Conservation (phyloP, 1,140 invertebrate species). For the Archegozetes longisetosus region DNA sequence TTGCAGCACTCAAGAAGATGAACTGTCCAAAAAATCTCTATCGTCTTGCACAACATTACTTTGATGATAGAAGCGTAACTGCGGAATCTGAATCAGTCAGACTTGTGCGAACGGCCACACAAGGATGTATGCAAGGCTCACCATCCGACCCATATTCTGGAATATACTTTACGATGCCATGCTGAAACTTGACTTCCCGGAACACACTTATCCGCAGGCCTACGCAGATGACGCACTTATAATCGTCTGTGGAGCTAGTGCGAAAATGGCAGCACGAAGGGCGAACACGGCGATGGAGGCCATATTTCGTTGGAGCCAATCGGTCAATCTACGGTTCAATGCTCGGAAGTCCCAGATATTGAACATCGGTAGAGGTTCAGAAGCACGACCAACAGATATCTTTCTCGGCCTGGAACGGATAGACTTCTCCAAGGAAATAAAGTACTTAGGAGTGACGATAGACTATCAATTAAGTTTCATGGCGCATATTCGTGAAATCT, state of each 20-base stretch:
- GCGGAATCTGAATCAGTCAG: not conserved
- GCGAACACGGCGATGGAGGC: not conserved
- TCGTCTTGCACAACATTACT: not conserved
- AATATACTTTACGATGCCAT: conserved; percentile 9
- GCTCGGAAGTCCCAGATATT: not conserved
- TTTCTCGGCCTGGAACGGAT: no score
- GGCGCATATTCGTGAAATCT: no score
- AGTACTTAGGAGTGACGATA: no score
- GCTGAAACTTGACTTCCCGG: conserved; percentile 1
- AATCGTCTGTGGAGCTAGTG: not conserved
- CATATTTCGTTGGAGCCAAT: not conserved
- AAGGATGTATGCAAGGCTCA: conserved; percentile 6
- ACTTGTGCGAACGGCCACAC: not conserved
- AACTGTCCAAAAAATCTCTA: not conserved
- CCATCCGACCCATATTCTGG: conserved; percentile 1
- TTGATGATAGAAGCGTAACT: not conserved
- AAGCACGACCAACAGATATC: no score
- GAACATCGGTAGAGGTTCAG: not conserved
- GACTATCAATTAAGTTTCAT: no score
- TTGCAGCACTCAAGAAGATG: not conserved
- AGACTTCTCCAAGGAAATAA: no score
- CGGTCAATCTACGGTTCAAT: not conserved
- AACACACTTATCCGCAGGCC: not conserved
- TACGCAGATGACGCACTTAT: not conserved
- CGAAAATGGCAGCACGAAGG: not conserved